Percentiles rank a stretch among this genome's conserved stretches.
These are phyloP conservation scores for Zaprionus kolodkinae DNA, from an alignment of 1,140 invertebrate species.

Conservation along the genomic window DNA sequence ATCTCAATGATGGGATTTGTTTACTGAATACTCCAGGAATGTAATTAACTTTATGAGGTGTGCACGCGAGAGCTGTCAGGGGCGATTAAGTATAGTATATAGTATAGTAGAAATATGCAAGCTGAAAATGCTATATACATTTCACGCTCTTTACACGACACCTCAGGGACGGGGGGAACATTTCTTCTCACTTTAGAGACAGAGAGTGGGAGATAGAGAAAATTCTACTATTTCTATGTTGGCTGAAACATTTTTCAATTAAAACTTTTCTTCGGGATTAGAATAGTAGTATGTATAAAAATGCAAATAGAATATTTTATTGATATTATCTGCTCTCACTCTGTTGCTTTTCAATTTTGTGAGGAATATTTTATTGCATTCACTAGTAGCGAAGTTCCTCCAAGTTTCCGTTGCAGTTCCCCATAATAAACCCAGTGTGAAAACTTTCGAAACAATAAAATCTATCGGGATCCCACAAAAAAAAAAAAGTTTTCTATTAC, in stretches of 20 bases:
- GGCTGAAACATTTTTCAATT: background rate
- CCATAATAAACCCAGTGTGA: slow-evolving; percentile 1
- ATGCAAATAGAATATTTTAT: slow-evolving; percentile 2
- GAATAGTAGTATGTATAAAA: background rate
- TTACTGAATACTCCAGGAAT: slow-evolving; percentile 49
- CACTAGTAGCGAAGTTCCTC: background rate
- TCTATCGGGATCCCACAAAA: background rate
- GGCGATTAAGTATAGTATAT: slow-evolving; percentile 22
- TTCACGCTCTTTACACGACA: background rate
- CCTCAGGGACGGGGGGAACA: background rate
- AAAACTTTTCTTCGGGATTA: background rate
- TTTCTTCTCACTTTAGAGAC: too few relatives aligned
- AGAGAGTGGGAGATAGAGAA: background rate
- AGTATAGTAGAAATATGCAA: slow-evolving; percentile 1
- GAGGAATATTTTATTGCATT: slow-evolving; percentile 1
- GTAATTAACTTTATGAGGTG: slow-evolving; percentile 71
- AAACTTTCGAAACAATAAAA: slow-evolving; percentile 4
- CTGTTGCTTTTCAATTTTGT: background rate
- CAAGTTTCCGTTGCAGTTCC: background rate
- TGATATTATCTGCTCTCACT: background rate
- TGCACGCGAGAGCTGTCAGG: slow-evolving; percentile 34
- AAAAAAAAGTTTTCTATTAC: slow-evolving; percentile 5
- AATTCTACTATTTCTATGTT: background rate
- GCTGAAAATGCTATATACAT: background rate
- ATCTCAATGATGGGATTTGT: slow-evolving; percentile 47